These are phyloP conservation scores for Caranx ignobilis DNA, from an alignment of 2,113 vertebrate species.

Conservation along the genomic window DNA sequence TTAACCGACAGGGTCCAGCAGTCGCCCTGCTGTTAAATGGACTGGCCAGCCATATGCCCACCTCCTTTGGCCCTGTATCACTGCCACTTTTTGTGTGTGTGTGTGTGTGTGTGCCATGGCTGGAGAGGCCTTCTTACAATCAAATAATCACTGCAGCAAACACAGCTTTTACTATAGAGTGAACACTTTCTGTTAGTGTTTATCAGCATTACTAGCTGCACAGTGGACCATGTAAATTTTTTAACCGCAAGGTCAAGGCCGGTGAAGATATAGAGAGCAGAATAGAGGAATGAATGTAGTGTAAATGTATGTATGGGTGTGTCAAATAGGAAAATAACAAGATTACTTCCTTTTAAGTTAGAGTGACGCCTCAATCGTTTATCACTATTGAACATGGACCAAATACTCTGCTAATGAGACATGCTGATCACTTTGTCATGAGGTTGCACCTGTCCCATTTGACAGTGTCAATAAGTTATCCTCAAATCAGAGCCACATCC, in stretches of 20 bases:
- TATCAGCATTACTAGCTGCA: not conserved
- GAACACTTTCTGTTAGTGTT: not conserved
- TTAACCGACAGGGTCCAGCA: constrained; percentile 86
- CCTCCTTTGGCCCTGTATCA: constrained; percentile 79
- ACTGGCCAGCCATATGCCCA: constrained; percentile 86
- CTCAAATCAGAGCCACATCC: not conserved
- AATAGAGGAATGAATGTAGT: not conserved
- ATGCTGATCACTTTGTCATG: not conserved
- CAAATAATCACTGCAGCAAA: constrained; percentile 2
- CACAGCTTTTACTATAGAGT: not conserved
- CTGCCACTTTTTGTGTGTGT: constrained; percentile 64
- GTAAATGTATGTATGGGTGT: not conserved
- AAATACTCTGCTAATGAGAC: not conserved
- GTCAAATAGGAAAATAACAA: not conserved
- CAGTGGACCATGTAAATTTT: too few relatives aligned
- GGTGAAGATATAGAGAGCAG: not conserved
- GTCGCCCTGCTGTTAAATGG: constrained; percentile 86
- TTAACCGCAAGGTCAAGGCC: too few relatives aligned
- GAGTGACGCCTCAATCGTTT: not conserved
- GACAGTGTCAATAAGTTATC: not conserved
- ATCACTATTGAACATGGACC: not conserved
- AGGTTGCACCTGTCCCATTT: constrained; percentile 4
- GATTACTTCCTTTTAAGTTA: not conserved
- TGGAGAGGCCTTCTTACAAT: not conserved
- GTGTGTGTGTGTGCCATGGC: constrained; percentile 7